Evolutionary conservation across 2,797 vertebrate species (phyloP).

Genomic region (Phalloptychus januarius): DNA sequence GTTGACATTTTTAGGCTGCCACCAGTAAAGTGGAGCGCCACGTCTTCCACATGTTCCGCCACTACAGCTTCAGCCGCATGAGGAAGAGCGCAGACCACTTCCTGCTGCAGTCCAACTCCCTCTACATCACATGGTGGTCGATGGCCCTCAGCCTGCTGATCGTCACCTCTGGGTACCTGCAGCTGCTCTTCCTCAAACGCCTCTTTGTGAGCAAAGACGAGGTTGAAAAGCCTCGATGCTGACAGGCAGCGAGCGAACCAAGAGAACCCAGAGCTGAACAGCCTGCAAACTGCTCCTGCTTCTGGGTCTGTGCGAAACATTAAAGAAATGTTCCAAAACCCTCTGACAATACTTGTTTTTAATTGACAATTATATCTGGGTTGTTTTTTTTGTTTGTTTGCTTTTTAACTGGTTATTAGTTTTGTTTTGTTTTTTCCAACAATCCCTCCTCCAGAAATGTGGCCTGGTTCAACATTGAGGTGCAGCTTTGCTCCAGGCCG

Average conservation of each 20-base stretch:
- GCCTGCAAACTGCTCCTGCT: background rate
- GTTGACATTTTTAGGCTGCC: slow-evolving; percentile 71
- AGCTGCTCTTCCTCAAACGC: slow-evolving; percentile 89
- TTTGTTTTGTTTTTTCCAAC: background rate
- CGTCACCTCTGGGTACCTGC: slow-evolving; percentile 86
- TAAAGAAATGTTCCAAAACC: background rate
- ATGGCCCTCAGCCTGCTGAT: slow-evolving; percentile 85
- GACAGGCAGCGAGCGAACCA: slow-evolving; percentile 32
- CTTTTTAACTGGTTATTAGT: background rate
- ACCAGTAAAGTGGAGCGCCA: slow-evolving; percentile 78
- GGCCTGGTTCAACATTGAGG: background rate
- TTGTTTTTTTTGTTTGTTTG: background rate
- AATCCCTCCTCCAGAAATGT: background rate
- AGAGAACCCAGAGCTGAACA: background rate
- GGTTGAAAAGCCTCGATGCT: slow-evolving; percentile 84
- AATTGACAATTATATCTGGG: background rate
- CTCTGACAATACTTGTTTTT: background rate
- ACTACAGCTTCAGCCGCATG: slow-evolving; percentile 90
- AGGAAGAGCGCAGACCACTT: slow-evolving; percentile 83
- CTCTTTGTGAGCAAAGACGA: slow-evolving; percentile 81
- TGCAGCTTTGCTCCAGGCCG: background rate
- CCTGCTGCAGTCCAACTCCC: slow-evolving; percentile 86
- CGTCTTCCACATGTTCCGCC: slow-evolving; percentile 92
- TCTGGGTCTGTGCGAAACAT: background rate
- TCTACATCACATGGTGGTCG: slow-evolving; percentile 90